Evolutionary conservation across 2,113 vertebrate genomes (phyloP).

Genomic region (Oenanthe melanoleuca): DNA sequence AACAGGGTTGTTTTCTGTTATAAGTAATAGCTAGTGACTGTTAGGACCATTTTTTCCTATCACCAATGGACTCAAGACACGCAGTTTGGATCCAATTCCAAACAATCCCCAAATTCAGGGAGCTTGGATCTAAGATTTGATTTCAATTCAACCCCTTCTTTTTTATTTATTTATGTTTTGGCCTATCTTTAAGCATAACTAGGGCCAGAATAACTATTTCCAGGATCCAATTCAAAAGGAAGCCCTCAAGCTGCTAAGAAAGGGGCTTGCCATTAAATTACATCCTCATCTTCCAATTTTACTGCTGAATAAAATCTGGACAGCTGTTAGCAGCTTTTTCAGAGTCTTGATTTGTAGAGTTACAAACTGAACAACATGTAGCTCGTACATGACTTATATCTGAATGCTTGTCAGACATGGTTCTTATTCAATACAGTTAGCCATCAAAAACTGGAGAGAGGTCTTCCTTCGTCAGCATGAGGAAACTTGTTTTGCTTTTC

Average conservation of each 20-base stretch:
- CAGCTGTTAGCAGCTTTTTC: constrained; percentile 42
- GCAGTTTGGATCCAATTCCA: not conserved
- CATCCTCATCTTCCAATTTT: constrained; percentile 40
- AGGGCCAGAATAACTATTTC: constrained; percentile 22
- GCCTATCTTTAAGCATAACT: not conserved
- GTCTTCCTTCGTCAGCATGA: constrained; percentile 1
- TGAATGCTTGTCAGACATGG: not conserved
- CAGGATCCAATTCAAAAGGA: constrained; percentile 39
- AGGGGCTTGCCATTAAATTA: constrained; percentile 27
- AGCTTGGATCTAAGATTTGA: not conserved
- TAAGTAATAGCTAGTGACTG: not conserved
- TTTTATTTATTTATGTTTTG: constrained; percentile 5
- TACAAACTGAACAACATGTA: constrained; percentile 33
- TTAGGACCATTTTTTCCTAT: not conserved
- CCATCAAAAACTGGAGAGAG: not conserved
- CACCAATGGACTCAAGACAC: not conserved
- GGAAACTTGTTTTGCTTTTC: constrained; percentile 56
- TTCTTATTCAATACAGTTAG: not conserved
- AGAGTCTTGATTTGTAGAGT: constrained; percentile 25
- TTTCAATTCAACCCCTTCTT: not conserved
- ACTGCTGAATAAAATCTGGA: constrained; percentile 21
- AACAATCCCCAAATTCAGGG: constrained; percentile 9
- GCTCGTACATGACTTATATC: not conserved
- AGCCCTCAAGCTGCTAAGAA: constrained; percentile 33
- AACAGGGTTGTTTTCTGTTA: not conserved